phyloP scores from a whole-genome alignment of 2,113 vertebrate genomes.

The Datnioides undecimradiatus region DNA sequence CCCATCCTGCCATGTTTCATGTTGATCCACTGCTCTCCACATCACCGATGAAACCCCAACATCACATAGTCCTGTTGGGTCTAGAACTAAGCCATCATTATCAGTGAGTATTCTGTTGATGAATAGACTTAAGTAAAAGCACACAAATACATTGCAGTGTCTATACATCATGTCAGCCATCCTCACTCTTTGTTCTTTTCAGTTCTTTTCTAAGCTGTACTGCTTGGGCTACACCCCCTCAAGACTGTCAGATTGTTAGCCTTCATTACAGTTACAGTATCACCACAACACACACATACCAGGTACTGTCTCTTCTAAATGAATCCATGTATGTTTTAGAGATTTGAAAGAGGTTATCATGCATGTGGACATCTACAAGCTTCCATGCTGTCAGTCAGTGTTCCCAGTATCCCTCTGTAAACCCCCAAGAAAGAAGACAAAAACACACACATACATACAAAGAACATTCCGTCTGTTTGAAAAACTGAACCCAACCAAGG shows the following conservation, averaged over 20 bases:
- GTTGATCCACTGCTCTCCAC: neutral
- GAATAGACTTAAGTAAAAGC: conserved; percentile 59
- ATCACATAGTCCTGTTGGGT: conserved; percentile 36
- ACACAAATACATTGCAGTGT: conserved; percentile 61
- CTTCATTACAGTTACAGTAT: conserved; percentile 9
- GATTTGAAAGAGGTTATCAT: conserved; percentile 94
- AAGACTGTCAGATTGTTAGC: neutral
- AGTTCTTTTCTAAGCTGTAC: conserved; percentile 17
- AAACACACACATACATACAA: conserved; percentile 58
- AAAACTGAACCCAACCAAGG: conserved; percentile 70
- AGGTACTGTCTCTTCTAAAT: conserved; percentile 98
- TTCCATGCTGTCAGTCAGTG: conserved; percentile 94
- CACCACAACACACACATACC: neutral
- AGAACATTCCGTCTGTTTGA: conserved; percentile 94
- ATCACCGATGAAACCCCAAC: neutral
- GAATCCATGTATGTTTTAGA: conserved; percentile 92
- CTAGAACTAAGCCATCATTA: conserved; percentile 26
- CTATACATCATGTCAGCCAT: neutral
- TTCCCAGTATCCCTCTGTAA: conserved; percentile 86
- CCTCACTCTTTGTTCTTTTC: conserved; percentile 24
- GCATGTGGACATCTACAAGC: conserved; percentile 98
- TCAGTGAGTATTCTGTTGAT: conserved; percentile 28
- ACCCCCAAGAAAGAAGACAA: conserved; percentile 42
- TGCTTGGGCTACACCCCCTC: neutral
- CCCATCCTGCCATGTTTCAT: conserved; percentile 44